These are phyloP conservation scores for Leptinotarsa peninsularis DNA, from an alignment of 2,888 invertebrate genomes.

Conservation along the genomic window DNA sequence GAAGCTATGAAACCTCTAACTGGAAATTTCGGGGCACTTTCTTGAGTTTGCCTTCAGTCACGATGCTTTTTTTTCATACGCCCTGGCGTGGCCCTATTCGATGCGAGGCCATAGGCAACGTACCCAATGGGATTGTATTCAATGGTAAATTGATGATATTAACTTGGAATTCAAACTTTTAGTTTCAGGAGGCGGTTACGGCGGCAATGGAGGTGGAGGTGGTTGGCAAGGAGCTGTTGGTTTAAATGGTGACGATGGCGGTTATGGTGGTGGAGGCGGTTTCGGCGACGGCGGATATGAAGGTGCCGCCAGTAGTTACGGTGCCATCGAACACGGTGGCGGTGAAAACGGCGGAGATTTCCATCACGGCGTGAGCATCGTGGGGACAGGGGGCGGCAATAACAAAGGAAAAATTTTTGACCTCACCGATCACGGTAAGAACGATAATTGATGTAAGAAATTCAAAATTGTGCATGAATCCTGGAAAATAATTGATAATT, in stretches of 20 bases:
- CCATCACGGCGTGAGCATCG: conserved; percentile 55
- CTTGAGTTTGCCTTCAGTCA: too few relatives aligned
- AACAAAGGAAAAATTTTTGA: conserved; percentile 50
- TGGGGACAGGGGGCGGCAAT: conserved; percentile 50
- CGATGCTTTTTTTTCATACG: too few relatives aligned
- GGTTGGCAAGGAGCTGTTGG: conserved; percentile 43
- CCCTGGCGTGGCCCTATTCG: too few relatives aligned
- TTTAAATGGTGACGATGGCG: conserved; percentile 26
- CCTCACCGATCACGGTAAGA: conserved; percentile 51
- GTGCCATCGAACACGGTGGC: conserved; percentile 38
- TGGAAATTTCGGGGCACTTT: too few relatives aligned
- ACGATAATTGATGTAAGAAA: not conserved
- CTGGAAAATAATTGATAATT: too few relatives aligned
- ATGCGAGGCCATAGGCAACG: too few relatives aligned
- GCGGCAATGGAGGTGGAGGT: conserved; percentile 38
- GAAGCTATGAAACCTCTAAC: too few relatives aligned
- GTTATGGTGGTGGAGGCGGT: conserved; percentile 36
- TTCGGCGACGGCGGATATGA: conserved; percentile 39
- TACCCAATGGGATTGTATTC: too few relatives aligned
- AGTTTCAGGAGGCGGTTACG: conserved; percentile 33
- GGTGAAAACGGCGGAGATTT: conserved; percentile 48
- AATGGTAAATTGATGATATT: too few relatives aligned
- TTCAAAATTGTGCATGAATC: too few relatives aligned
- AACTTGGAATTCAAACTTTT: not conserved
- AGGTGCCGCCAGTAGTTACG: conserved; percentile 45